Evolutionary conservation across 2,888 invertebrate species (phyloP).

Genomic region (Idaea aversata): DNA sequence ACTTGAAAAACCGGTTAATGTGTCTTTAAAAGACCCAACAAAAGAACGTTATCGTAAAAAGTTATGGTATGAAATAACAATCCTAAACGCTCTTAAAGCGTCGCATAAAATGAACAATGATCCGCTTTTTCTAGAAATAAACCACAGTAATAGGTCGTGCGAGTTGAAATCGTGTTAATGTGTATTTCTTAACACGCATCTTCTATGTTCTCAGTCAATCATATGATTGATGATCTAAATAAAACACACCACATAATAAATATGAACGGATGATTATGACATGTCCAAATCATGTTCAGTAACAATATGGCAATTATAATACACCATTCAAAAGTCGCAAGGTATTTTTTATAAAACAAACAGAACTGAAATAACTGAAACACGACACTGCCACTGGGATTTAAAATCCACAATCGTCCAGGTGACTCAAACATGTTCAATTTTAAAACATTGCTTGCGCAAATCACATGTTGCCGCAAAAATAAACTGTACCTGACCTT

Average conservation of each 20-base stretch:
- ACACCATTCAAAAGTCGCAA: not conserved
- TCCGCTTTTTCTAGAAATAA: not conserved
- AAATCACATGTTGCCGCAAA: slow-evolving; percentile 32
- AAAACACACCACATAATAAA: not conserved
- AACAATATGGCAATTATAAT: not conserved
- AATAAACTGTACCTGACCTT: slow-evolving; percentile 44
- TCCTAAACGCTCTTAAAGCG: not conserved
- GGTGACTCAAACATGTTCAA: slow-evolving; percentile 28
- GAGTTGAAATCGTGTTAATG: slow-evolving; percentile 38
- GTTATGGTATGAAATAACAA: slow-evolving; percentile 10
- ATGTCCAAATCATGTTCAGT: not conserved
- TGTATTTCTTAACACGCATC: slow-evolving; percentile 3
- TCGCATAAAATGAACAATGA: not conserved
- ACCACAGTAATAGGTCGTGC: slow-evolving; percentile 22
- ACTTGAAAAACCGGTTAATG: not conserved
- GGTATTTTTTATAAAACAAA: not conserved
- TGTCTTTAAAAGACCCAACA: not conserved
- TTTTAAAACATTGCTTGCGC: slow-evolving; percentile 32
- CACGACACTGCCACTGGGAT: not conserved
- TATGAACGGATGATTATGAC: not conserved
- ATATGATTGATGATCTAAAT: slow-evolving; percentile 9
- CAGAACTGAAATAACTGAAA: not conserved
- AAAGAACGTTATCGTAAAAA: not conserved
- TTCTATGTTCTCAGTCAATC: slow-evolving; percentile 12
- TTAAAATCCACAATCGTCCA: slow-evolving; percentile 14